Conservation (phyloP, 2,888 invertebrate species). For the Boloria euphrosyne region DNA sequence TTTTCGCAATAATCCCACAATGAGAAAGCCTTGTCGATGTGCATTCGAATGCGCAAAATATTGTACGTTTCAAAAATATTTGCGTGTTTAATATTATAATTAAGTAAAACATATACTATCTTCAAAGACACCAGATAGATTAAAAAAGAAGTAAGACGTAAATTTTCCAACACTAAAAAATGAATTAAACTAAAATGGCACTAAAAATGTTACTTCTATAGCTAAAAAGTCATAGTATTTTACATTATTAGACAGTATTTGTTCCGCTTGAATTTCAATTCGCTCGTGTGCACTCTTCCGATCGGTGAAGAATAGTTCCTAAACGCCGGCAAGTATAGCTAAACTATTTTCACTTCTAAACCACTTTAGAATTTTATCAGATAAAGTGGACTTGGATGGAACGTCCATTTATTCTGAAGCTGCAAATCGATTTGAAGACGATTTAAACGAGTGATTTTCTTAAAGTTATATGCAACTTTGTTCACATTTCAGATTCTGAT, state of each 20-base stretch:
- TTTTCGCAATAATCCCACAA: no score
- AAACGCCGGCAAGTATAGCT: constrained; percentile 17
- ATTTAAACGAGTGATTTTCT: constrained; percentile 11
- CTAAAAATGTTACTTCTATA: no score
- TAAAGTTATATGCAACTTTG: constrained; percentile 8
- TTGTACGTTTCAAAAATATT: no score
- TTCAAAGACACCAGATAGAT: no score
- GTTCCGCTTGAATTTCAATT: constrained; percentile 6
- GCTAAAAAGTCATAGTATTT: no score
- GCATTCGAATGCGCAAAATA: no score
- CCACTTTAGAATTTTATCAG: constrained; percentile 26
- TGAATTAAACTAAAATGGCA: no score
- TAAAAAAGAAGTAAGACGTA: background rate
- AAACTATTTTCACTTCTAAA: constrained; percentile 24
- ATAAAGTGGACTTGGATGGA: constrained; percentile 23
- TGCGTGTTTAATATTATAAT: no score
- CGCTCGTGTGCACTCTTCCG: constrained; percentile 10
- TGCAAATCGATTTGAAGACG: constrained; percentile 21
- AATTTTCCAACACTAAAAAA: background rate
- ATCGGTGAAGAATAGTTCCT: constrained; percentile 11
- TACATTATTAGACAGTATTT: no score
- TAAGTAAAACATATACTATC: no score
- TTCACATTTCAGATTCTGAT: background rate
- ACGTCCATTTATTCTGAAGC: constrained; percentile 23
- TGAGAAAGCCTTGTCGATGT: no score